phyloP scores from a whole-genome alignment of 2,888 invertebrate genomes.

The Camponotus fellah region DNA sequence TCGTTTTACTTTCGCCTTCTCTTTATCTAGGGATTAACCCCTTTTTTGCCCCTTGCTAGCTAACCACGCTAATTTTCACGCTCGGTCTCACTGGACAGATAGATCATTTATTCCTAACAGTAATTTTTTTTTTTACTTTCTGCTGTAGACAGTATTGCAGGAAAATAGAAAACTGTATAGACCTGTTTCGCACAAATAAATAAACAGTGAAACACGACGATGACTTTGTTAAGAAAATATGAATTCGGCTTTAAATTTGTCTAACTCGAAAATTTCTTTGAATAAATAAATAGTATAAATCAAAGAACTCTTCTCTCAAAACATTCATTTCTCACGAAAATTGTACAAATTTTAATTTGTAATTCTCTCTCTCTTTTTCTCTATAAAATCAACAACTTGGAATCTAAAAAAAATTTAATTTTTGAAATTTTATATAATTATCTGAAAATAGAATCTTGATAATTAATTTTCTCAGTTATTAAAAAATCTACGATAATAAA shows the following conservation, averaged over 20 bases:
- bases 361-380: background rate
- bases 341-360: background rate
- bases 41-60: background rate
- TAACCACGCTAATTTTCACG: background rate
- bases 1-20: conserved; percentile 18
- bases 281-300: background rate
- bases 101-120: conserved; percentile 39
- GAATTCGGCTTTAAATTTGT: background rate
- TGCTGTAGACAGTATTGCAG: background rate
- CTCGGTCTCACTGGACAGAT: conserved; percentile 5
- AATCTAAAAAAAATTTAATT: background rate
- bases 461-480: background rate
- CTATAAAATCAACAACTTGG: background rate
- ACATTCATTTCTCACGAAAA: background rate
- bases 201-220: background rate
- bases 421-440: background rate
- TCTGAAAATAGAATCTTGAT: background rate
- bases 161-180: conserved; percentile 1
- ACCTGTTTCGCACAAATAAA: conserved; percentile 14
- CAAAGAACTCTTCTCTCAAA: background rate
- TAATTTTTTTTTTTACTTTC: conserved; percentile 26
- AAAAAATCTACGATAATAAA: background rate
- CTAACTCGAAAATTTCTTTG: background rate
- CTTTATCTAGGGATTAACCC: conserved; percentile 2
- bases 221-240: background rate